Percentiles rank a stretch among this genome's conserved stretches.
These are phyloP conservation scores for Apostichopus parvimensis DNA, from an alignment of 35 echinoderm and acorn worm species.

Conservation along the genomic window DNA sequence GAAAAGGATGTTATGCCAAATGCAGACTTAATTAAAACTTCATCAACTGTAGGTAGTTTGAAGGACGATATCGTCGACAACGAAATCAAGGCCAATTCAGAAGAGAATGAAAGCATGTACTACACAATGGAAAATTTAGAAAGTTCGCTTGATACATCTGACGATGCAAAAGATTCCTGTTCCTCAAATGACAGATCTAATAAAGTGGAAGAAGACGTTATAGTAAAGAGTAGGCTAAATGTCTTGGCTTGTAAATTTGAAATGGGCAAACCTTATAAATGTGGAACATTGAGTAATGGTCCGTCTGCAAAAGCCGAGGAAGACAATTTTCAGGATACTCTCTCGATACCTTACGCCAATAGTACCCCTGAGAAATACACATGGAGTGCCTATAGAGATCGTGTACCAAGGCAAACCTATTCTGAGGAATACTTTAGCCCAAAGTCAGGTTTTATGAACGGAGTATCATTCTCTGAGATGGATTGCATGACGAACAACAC, in stretches of 20 bases:
- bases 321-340: background rate
- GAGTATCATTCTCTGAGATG: too few species aligned
- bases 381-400: background rate
- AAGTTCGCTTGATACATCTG: background rate
- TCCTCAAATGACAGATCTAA: too few species aligned
- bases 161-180: background rate
- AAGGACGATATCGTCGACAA: background rate
- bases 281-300: background rate
- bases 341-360: too few species aligned
- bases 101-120: background rate
- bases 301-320: background rate
- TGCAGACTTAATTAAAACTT: background rate
- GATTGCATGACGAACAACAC: background rate
- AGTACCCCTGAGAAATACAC: background rate
- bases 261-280: background rate
- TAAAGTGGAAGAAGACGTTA: too few species aligned
- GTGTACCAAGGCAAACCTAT: background rate
- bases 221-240: background rate
- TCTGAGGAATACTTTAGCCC: background rate
- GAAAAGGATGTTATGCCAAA: background rate
- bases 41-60: background rate
- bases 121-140: background rate
- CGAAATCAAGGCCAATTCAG: background rate
- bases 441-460: background rate
- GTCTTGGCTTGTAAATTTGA: constrained; percentile 25